A percentile compares a stretch with the other conserved stretches of the same genome.
These are phyloP conservation scores for Hedya salicella DNA, from an alignment of 2,888 invertebrate genomes.

Conservation along the genomic window DNA sequence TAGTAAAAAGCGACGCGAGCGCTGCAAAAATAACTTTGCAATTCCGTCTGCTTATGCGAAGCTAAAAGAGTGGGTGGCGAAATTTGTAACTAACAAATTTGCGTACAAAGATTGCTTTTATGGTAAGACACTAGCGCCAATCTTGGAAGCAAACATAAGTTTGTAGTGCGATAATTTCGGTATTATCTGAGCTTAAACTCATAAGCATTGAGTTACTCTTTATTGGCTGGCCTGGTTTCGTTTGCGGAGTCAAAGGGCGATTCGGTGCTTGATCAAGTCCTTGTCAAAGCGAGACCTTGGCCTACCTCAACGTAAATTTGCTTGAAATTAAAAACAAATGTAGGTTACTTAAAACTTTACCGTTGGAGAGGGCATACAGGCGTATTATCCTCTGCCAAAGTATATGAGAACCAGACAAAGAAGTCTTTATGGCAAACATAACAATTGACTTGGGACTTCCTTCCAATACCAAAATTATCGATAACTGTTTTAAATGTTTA, in stretches of 20 bases:
- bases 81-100: background rate
- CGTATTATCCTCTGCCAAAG: too few species aligned
- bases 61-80: background rate
- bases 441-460: too few species aligned
- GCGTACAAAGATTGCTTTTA: background rate
- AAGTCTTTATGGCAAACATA: too few species aligned
- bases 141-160: constrained; percentile 2
- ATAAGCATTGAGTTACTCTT: constrained; percentile 19
- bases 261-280: constrained; percentile 1
- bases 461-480: too few species aligned
- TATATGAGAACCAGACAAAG: too few species aligned
- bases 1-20: background rate
- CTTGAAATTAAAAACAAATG: background rate
- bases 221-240: constrained; percentile 23
- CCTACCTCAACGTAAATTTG: background rate
- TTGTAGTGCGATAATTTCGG: constrained; percentile 25
- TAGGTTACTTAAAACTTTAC: too few species aligned
- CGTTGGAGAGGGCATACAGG: too few species aligned
- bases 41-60: background rate
- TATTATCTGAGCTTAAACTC: constrained; percentile 3
- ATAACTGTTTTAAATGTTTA: too few species aligned
- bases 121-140: background rate
- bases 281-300: background rate
- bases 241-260: constrained; percentile 14
- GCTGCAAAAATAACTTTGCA: background rate